These are phyloP conservation scores for Notarius lentiginosus DNA, from an alignment of 2,113 vertebrate species.

Conservation along the genomic window DNA sequence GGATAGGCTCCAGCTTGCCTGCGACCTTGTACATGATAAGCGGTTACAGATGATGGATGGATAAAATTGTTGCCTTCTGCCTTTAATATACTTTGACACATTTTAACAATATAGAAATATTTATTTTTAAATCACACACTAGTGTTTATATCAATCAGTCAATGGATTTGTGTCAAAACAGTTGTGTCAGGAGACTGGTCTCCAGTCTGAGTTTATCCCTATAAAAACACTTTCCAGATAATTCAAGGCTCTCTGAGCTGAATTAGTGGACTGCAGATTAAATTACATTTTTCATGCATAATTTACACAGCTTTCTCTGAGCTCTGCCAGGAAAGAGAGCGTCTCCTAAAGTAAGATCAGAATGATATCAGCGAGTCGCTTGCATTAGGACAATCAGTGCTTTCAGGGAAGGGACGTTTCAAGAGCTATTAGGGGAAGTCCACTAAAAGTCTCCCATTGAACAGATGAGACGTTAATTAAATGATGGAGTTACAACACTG, in stretches of 20 bases:
- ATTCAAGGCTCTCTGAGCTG: neutral
- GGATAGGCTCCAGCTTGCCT: too few species aligned
- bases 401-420: slow-evolving; percentile 25
- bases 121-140: too few species aligned
- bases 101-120: neutral
- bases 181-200: neutral
- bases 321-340: neutral
- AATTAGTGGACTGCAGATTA: neutral
- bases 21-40: too few species aligned
- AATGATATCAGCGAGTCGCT: neutral
- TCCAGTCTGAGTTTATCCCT: neutral
- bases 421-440: slow-evolving; percentile 28
- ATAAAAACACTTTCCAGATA: neutral
- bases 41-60: too few species aligned
- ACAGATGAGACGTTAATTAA: slow-evolving; percentile 25
- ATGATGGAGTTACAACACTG: slow-evolving; percentile 6
- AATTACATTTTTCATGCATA: neutral
- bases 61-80: neutral
- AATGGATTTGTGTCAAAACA: neutral
- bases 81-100: neutral
- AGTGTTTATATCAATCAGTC: neutral
- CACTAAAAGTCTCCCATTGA: slow-evolving; percentile 34
- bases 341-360: neutral
- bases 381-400: neutral
- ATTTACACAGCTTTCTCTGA: slow-evolving; percentile 1